Evolutionary conservation across 2,888 invertebrate genomes (phyloP), one percentile per base, ranked within the genome.

Genomic region (Polydesmus complanatus): DNA sequence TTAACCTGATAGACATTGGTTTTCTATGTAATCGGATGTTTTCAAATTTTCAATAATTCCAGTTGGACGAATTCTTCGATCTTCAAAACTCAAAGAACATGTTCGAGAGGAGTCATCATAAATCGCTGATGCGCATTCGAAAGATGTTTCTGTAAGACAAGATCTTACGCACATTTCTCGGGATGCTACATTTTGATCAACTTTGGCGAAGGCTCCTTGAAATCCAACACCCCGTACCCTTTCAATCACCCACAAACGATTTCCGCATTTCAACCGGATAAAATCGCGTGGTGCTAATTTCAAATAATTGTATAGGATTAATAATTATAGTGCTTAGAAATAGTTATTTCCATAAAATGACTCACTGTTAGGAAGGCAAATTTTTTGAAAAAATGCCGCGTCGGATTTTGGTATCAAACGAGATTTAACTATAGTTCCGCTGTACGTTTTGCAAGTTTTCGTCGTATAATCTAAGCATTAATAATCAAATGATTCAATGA

Each of bases 1-100:
- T 69, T 70, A 66, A 8, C 77, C 77, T 72, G 64, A 73, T 73
- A n/a, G 77, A 66, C 79, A 79, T 68, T 79, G 78, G 68, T 79
- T 79, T 67, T 79, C 78, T 63, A 78, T 69, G 67, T 79, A 79
- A 67, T 79, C 78, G 26, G 76, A 70, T 63, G 73, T 69, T 64
- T 70, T 67, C 66, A 72, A 70, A 53, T 70, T 69, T 26, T 27
- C 53, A 5, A 86, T 78, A 73, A 86, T 91, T 2, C 86, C 82
- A 69, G 84, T 85, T 0, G 88, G 86, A 66, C 83, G 81, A 1
- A 83, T 81, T 69, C 85, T 83, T 69, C 87, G 81, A 71, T 87
- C 85, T 67, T 84, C 82, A 58, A 79, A 77, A 70, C 84, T 86
- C 37, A 91, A 77, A 11, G 82, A 76, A 70, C 91, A 91, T 65